Base-by-base conservation (phyloP, 2,113 vertebrate species). In the Prunella fulvescens region DNA sequence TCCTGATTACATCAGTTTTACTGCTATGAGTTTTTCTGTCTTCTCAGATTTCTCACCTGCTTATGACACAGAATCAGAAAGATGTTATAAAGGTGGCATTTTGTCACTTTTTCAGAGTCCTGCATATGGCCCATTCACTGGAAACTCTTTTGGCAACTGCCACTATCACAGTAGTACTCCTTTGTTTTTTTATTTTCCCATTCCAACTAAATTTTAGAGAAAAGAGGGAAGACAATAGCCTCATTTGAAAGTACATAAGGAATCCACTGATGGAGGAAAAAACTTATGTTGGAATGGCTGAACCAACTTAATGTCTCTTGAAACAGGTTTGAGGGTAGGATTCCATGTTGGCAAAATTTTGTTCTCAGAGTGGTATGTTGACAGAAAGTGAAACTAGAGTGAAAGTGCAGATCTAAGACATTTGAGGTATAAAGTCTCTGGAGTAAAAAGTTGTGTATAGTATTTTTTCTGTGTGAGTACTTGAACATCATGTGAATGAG, bases 401-500 rank as follows among this genome's bases (percentile, higher is more conserved):
- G 74, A 95, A 91, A 95, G 73, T 65, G 73, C n/a, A 17, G 1
- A 9, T 79, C 28, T 85, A 69, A 93, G 61, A 85, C 10, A 2
- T 79, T 84, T 93, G 73, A 91, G 48, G 28, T 72, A 61, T 65
- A 33, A 91, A 87, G 22, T 72, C 62, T 86, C 81, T 69, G 35
- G 65, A 47, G 84, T 82, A 79, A 90, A 82, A 93, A 82, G 53
- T 73, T 96, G 66, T 91, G 51, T 62, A 11, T 60, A 28, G 66
- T 88, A 50, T 62, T 90, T 92, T 91, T 69, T 3, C 5, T 67
- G 54, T 77, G 71, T n/a, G 50, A 70, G 50, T 54, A 73, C 54
- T 85, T 80, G 79, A 72, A 58, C 19, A 81, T 95, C 95, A 95
- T 95, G 93, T 95, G 96, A 97, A 25, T 83, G 67, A 82, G 35